Evolutionary conservation across 2,113 vertebrate genomes (phyloP).

Genomic region (Pantherophis guttatus): DNA sequence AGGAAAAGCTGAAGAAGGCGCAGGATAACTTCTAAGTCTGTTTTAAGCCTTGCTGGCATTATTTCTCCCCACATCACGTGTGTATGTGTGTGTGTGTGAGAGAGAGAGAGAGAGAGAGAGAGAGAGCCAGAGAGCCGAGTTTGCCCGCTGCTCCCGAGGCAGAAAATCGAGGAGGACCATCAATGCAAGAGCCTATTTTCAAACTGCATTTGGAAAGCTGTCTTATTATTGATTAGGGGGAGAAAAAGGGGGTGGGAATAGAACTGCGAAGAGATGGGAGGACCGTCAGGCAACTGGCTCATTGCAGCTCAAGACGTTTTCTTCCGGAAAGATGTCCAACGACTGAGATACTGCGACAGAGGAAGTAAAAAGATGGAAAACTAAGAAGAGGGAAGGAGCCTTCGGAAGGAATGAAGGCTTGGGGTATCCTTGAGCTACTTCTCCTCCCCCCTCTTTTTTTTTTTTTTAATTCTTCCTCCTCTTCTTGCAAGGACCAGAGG

Average conservation of each 20-base stretch:
- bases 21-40: constrained; percentile 67
- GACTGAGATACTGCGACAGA: constrained; percentile 71
- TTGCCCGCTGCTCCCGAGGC: constrained; percentile 71
- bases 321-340: constrained; percentile 77
- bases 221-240: constrained; percentile 77
- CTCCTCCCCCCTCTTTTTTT: no score
- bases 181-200: constrained; percentile 69
- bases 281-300: constrained; percentile 65
- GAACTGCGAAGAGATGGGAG: constrained; percentile 65
- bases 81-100: not conserved
- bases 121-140: constrained; percentile 35
- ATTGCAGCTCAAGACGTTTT: constrained; percentile 71
- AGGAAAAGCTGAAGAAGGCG: constrained; percentile 54
- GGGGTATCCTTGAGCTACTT: constrained; percentile 54
- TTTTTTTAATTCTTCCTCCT: not conserved
- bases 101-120: not conserved
- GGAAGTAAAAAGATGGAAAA: constrained; percentile 76
- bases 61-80: constrained; percentile 65
- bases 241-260: constrained; percentile 61
- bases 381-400: constrained; percentile 67
- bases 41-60: constrained; percentile 69
- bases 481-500: constrained; percentile 70
- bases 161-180: constrained; percentile 66
- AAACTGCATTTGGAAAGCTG: constrained; percentile 73
- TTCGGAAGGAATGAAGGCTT: constrained; percentile 70